A percentile compares a stretch with the other conserved stretches of the same genome.
Conservation (phyloP, 2,113 vertebrate genomes). For the Burhinus bistriatus region DNA sequence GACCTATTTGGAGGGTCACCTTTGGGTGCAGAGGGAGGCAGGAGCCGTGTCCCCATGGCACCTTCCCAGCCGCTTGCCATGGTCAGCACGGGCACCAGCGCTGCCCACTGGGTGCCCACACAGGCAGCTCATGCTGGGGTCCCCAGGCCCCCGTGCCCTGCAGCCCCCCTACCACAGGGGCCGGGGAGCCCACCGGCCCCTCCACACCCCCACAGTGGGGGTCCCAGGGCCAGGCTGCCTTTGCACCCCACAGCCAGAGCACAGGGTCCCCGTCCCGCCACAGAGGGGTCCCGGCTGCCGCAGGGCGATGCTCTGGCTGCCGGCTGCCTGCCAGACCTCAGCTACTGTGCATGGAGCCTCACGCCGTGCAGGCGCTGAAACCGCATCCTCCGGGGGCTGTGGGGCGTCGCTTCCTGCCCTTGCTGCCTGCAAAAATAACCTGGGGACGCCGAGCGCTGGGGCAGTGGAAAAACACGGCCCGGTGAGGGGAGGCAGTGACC, state of each 20-base stretch:
- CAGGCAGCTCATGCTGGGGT: neutral
- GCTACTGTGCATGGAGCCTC: neutral
- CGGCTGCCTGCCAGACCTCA: neutral
- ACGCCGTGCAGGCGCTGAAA: neutral
- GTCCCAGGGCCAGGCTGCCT: neutral
- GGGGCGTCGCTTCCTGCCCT: neutral
- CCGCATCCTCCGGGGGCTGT: neutral
- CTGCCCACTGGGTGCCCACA: neutral
- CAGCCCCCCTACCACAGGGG: neutral
- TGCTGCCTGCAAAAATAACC: constrained; percentile 8
- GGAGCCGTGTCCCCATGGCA: accelerated
- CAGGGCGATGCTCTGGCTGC: neutral
- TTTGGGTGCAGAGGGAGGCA: neutral
- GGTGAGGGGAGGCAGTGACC: neutral
- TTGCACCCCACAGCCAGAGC: accelerated
- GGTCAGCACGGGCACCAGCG: neutral
- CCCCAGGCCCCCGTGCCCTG: neutral
- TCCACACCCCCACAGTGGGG: neutral
- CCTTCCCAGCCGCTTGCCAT: accelerated
- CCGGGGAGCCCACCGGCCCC: neutral
- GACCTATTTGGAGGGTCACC: neutral
- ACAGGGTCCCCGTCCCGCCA: accelerated
- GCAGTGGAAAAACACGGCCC: neutral
- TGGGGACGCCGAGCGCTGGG: neutral
- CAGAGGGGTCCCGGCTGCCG: neutral